These are phyloP conservation scores for Euleptes europaea DNA, from an alignment of 2,113 vertebrate species.

Conservation along the genomic window DNA sequence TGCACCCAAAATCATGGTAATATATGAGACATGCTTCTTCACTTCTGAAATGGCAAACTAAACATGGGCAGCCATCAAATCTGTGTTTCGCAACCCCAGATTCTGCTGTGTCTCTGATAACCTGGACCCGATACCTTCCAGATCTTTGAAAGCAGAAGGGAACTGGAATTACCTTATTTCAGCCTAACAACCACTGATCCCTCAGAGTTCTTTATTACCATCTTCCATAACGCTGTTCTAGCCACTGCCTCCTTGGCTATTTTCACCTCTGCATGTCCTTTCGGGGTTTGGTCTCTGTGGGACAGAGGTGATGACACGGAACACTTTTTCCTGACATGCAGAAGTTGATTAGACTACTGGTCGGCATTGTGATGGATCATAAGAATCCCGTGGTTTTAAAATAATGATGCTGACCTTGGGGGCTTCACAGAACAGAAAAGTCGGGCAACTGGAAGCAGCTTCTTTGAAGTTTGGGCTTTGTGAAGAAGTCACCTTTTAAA, in stretches of 20 bases:
- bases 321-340: constrained; percentile 49
- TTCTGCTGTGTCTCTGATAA: not conserved
- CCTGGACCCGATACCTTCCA: not conserved
- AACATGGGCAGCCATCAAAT: not conserved
- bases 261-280: constrained; percentile 53
- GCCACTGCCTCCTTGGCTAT: not conserved
- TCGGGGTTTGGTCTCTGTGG: constrained; percentile 39
- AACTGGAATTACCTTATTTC: not conserved
- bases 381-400: constrained; percentile 40
- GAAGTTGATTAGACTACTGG: constrained; percentile 47
- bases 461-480: constrained; percentile 61
- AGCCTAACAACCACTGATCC: not conserved
- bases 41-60: not conserved
- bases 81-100: not conserved
- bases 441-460: constrained; percentile 44
- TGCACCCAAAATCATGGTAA: not conserved
- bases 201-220: not conserved
- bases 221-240: not conserved
- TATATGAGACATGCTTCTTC: not conserved
- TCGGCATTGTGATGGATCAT: constrained; percentile 57
- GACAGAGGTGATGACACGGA: constrained; percentile 31
- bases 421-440: constrained; percentile 33
- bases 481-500: constrained; percentile 60
- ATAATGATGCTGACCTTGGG: constrained; percentile 51
- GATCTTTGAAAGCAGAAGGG: not conserved